These are phyloP conservation scores for Phytoseiulus persimilis DNA, from an alignment of 2,888 invertebrate genomes.

Conservation along the genomic window DNA sequence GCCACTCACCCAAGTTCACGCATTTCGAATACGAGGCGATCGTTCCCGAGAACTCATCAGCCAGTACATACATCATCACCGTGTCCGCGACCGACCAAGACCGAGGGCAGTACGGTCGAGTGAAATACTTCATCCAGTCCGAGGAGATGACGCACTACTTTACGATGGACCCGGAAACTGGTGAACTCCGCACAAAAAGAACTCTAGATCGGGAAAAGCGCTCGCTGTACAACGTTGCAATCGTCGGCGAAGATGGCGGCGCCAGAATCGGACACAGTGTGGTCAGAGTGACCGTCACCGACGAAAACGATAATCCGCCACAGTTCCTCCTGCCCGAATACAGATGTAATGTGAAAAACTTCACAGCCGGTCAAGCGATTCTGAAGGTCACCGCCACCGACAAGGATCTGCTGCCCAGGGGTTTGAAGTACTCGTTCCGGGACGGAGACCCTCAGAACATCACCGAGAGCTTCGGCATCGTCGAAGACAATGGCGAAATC, in stretches of 20 bases:
- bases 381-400: conserved; percentile 47
- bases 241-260: conserved; percentile 51
- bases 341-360: conserved; percentile 48
- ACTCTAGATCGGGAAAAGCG: conserved; percentile 50
- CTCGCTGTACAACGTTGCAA: conserved; percentile 48
- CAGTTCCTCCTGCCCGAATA: conserved; percentile 50
- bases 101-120: conserved; percentile 60
- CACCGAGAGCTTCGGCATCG: conserved; percentile 44
- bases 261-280: conserved; percentile 48
- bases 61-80: conserved; percentile 66
- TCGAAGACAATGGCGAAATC: conserved; percentile 54
- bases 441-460: conserved; percentile 40
- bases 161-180: conserved; percentile 51
- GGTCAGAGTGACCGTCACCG: conserved; percentile 47
- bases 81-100: conserved; percentile 74
- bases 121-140: conserved; percentile 57
- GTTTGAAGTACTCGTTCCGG: conserved; percentile 41
- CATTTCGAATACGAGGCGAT: conserved; percentile 68
- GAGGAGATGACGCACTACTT: conserved; percentile 50
- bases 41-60: conserved; percentile 68
- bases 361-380: conserved; percentile 47
- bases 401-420: conserved; percentile 41
- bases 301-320: conserved; percentile 51
- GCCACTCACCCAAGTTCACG: conserved; percentile 67
- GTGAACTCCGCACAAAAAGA: conserved; percentile 49